phyloP scores from a whole-genome alignment of 2,888 invertebrate genomes.

The Agrotis ipsilon region DNA sequence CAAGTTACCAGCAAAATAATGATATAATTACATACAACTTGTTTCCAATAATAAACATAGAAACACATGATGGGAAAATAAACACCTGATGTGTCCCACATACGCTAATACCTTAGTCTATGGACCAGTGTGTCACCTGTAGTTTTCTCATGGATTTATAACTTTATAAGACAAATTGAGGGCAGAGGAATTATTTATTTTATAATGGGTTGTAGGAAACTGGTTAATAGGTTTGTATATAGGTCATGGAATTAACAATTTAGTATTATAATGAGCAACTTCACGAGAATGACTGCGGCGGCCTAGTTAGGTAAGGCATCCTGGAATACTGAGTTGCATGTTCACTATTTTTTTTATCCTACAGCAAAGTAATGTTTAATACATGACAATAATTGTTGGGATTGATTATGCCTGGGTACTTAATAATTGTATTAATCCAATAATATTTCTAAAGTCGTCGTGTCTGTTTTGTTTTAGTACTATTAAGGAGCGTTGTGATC shows the following conservation, averaged over 20 bases:
- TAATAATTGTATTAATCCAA: neutral
- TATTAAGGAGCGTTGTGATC: neutral
- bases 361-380: too few relatives aligned
- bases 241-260: neutral
- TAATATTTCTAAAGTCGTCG: too few relatives aligned
- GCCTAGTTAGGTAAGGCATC: too few relatives aligned
- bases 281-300: too few relatives aligned
- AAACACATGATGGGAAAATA: conserved; percentile 43
- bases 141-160: conserved; percentile 36
- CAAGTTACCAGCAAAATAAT: conserved; percentile 33
- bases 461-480: neutral
- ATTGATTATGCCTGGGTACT: too few relatives aligned
- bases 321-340: too few relatives aligned
- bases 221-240: neutral
- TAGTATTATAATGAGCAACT: too few relatives aligned
- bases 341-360: too few relatives aligned
- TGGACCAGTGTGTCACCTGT: conserved; percentile 37
- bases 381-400: too few relatives aligned
- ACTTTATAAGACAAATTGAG: conserved; percentile 32
- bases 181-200: conserved; percentile 29
- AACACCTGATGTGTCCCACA: conserved; percentile 47
- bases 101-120: neutral
- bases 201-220: conserved; percentile 18
- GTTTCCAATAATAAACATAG: conserved; percentile 45
- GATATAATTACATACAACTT: conserved; percentile 23